Evolutionary conservation across 2,113 vertebrate species (phyloP).

Genomic region (Atrichornis clamosus): DNA sequence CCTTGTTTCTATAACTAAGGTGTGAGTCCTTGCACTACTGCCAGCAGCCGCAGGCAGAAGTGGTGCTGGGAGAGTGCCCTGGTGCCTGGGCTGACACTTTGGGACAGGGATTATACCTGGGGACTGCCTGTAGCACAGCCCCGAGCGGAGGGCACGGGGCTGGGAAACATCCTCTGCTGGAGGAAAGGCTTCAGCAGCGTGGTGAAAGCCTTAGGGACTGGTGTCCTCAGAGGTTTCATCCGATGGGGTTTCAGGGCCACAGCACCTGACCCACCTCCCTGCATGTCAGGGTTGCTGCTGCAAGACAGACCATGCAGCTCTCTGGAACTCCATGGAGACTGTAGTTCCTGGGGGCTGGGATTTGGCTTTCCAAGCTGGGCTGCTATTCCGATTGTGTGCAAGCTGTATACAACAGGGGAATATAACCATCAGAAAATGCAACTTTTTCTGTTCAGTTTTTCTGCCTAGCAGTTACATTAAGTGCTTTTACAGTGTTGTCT

Average conservation of each 20-base stretch:
- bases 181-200: background rate
- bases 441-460: background rate
- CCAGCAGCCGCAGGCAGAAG: background rate
- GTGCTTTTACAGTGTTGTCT: background rate
- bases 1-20: background rate
- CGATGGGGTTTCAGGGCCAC: background rate
- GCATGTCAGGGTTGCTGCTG: background rate
- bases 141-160: background rate
- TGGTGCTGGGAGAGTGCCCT: background rate
- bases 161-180: background rate
- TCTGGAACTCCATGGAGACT: background rate
- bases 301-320: background rate
- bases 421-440: background rate
- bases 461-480: background rate
- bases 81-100: background rate
- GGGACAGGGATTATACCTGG: background rate
- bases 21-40: background rate
- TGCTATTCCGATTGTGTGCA: background rate
- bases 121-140: accelerated
- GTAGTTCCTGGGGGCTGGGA: background rate
- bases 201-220: background rate
- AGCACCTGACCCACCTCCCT: background rate
- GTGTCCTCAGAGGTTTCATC: background rate
- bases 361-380: background rate
- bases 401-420: background rate